Base-by-base conservation (phyloP, 2,797 vertebrate genomes). In the Ctenosaura bakeri region DNA sequence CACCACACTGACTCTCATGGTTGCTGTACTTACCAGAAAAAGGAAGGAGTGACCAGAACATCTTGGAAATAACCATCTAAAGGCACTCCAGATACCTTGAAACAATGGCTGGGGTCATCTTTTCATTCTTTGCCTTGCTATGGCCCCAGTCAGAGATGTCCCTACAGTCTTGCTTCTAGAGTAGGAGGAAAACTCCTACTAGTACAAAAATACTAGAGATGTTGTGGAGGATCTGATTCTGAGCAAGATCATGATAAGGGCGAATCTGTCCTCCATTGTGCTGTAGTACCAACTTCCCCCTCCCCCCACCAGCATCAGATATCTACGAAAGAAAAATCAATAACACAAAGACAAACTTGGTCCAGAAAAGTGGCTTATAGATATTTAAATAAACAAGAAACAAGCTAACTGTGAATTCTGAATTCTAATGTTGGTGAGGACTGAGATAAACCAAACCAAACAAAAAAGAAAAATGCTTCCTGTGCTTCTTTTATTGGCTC, bases 381-480 rank as follows among this genome's bases (percentile, higher is more conserved):
- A 62, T 26, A 62, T 86, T 59, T 86, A 52, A 85, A 59, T 29
- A 42, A 42, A 77, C 35, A 74, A 56, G 64, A 50, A 85, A 18
- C 24, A 42, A 76, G 5, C 26, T 14, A 80, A 66, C 76, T 66
- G 46, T 52, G 8, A 16, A 54, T 35, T 20, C 77, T 22, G 22
- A 90, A 54, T 82, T 69, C 90, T 77, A 90, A n/a, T 0, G 24
- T 22, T 32, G 46, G 26, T 5, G 20, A 20, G 16, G 89, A 24
- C 52, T 0, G 80, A 13, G 13, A 69, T 20, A 82, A 77, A 82
- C 74, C 6, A 84, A 88, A 94, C 90, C 32, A 0, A 0, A 73
- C 85, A 62, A 85, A 91, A 4, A 26, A 8, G 54, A 73, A 92
- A 91, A 86, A 24, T 88, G 88, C 7, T 92, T 90, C 88, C 73